phyloP scores from a whole-genome alignment of 2,797 vertebrate species.

The Phataginus tricuspis region DNA sequence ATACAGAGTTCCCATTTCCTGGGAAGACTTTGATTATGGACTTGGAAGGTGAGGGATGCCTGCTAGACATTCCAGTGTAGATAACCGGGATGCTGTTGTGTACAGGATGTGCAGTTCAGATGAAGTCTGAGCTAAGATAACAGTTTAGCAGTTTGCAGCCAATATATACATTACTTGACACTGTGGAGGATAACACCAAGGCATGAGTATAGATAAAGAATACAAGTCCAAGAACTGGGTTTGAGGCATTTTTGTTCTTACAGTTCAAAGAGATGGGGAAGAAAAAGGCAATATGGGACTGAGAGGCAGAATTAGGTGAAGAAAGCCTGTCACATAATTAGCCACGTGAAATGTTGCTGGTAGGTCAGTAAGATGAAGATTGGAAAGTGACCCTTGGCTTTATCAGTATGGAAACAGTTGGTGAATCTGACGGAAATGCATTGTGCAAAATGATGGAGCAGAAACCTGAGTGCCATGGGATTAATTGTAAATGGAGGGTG shows the following conservation, averaged over 20 bases:
- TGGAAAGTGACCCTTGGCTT: background rate
- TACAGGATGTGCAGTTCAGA: background rate
- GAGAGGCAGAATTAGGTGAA: background rate
- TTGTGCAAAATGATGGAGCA: background rate
- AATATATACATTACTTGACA: background rate
- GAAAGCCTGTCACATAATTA: no score
- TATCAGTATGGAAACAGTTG: no score
- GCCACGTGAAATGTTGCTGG: fast-evolving
- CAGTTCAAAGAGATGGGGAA: background rate
- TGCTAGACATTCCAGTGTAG: background rate
- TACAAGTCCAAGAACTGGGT: background rate
- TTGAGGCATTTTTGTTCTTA: background rate
- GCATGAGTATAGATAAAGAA: background rate
- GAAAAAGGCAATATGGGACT: background rate
- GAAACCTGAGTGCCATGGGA: background rate
- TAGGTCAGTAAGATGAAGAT: fast-evolving
- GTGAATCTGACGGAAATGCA: no score
- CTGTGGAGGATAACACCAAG: background rate
- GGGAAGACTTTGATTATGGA: background rate
- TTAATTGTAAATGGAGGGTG: background rate
- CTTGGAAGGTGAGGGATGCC: no score
- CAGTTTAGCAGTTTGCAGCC: background rate
- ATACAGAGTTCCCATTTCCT: background rate
- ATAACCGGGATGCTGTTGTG: background rate
- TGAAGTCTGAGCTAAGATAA: background rate